phyloP scores from a whole-genome alignment of 2,797 vertebrate genomes.

The Enteromius afrohamiltoni region DNA sequence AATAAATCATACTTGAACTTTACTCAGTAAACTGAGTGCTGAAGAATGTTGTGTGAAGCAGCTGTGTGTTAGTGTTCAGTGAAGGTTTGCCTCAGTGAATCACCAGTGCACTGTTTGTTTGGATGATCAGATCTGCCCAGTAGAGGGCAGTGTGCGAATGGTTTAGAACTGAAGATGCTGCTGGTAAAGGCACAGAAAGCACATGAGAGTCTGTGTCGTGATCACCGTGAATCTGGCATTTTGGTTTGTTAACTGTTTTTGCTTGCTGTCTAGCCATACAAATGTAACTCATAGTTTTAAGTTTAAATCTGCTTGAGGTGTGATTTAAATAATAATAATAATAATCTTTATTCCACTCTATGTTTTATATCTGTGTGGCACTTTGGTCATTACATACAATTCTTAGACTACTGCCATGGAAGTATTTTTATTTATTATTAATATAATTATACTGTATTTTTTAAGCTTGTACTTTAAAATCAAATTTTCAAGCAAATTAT shows the following conservation, averaged over 20 bases:
- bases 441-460: neutral
- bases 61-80: neutral
- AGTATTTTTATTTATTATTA: neutral
- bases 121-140: neutral
- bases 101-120: neutral
- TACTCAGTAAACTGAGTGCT: neutral
- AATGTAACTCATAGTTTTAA: neutral
- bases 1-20: neutral
- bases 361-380: neutral
- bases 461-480: neutral
- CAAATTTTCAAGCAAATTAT: too few species aligned
- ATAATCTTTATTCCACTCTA: neutral
- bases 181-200: neutral
- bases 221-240: neutral
- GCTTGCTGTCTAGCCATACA: neutral
- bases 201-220: neutral
- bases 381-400: neutral
- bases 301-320: conserved; percentile 20
- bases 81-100: neutral
- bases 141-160: conserved; percentile 56
- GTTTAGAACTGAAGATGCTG: neutral
- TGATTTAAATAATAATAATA: neutral
- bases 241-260: conserved; percentile 13
- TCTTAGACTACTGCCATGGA: neutral
- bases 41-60: neutral